Conservation (phyloP, 2,797 vertebrate species). For the Lagocephalus sceleratus region DNA sequence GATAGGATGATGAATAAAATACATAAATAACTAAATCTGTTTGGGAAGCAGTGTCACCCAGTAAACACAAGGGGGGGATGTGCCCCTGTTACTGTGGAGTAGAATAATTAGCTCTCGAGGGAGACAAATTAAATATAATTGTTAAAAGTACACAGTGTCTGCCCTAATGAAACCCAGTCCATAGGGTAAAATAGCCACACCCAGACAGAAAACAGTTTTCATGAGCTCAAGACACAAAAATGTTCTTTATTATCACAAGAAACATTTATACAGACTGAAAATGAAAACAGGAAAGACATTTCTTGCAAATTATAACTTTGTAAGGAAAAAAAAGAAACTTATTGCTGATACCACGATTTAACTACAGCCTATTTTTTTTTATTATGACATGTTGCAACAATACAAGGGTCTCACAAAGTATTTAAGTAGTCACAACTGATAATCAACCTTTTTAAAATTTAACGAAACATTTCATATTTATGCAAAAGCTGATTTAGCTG, state of each 20-base stretch:
- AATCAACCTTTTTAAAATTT: constrained; percentile 31
- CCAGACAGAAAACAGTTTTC: constrained; percentile 12
- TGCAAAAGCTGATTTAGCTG: constrained; percentile 47
- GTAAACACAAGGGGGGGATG: too few species aligned
- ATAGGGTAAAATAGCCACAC: too few species aligned
- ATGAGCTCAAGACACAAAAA: constrained; percentile 68
- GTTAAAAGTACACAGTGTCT: not conserved
- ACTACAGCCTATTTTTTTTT: constrained; percentile 81
- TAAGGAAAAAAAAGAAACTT: constrained; percentile 71
- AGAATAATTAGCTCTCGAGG: constrained; percentile 39
- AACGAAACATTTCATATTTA: constrained; percentile 33
- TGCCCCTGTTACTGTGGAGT: not conserved
- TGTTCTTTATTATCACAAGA: constrained; percentile 86
- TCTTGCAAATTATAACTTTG: constrained; percentile 64
- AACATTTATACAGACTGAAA: constrained; percentile 69
- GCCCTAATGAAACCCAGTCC: not conserved
- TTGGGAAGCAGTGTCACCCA: too few species aligned
- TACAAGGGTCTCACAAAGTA: constrained; percentile 67
- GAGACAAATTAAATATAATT: constrained; percentile 35
- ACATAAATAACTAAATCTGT: too few species aligned
- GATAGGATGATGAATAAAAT: too few species aligned
- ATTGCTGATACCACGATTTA: constrained; percentile 73
- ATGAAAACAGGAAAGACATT: constrained; percentile 64
- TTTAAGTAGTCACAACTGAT: constrained; percentile 52
- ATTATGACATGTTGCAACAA: constrained; percentile 72